Evolutionary conservation across 2,113 vertebrate genomes (phyloP), one percentile per base, ranked within the genome.

Genomic region (Cichladusa arquata): DNA sequence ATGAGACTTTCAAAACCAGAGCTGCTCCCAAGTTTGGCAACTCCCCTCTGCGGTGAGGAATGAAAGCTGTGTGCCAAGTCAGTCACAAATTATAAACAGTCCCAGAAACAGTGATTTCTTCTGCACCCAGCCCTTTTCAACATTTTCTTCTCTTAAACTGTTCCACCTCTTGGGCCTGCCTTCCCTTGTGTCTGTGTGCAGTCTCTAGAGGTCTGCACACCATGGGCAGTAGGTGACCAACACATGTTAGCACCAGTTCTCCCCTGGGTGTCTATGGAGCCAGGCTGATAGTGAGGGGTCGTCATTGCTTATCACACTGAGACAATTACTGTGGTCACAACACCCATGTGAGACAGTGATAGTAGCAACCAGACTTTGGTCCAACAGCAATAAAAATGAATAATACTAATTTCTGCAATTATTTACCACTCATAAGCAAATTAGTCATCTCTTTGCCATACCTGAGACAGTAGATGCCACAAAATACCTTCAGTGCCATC

Each of bases 401-500:
- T 72, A 91, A 89, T 58, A 66, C 28, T 65, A 44, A 95, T 94
- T 90, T 92, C 82, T 88, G 65, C 57, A 92, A 78, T 92, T 95
- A 93, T 94, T 96, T 96, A 92, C 82, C 64, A 64, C 45, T 94
- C 44, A 29, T 19, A 90, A 51, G 64, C 17, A 93, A 96, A 86
- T 96, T 86, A 95, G 51, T 88, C 71, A 86, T 88, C 48, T 78
- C 57, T 70, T 88, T 83, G 90, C 90, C 92, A 86, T 93, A 96
- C 95, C 95, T 96, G 94, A 94, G 86, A 86, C 70, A 88, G 93
- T 22, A 96, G 79, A 96, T 96, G 88, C 86, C 95, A 96, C 95
- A 93, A 95, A 96, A 95, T 95, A 95, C 88, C 82, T 97, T 94
- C 95, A 96, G 93, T 96, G 95, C 94, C 92, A 96, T 86, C 93